phyloP scores from a whole-genome alignment of 2,888 invertebrate species.

The Sinotaia quadrata region DNA sequence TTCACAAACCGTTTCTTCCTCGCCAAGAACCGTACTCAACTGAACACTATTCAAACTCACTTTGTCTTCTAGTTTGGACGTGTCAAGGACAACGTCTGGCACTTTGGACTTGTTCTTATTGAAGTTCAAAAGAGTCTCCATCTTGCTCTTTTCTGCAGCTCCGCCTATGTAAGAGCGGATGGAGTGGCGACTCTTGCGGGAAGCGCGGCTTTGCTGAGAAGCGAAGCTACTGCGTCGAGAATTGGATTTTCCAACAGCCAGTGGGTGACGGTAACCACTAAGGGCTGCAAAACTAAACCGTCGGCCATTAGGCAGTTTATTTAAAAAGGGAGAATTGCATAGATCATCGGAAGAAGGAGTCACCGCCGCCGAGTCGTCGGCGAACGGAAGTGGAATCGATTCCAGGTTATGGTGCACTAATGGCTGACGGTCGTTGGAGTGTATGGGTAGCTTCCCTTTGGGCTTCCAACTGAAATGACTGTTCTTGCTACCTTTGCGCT shows the following conservation, averaged over 20 bases:
- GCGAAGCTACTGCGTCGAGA: conserved; percentile 57
- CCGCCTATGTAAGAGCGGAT: conserved; percentile 93
- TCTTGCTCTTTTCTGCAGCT: conserved; percentile 51
- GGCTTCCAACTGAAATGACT: conserved; percentile 78
- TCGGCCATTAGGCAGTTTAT: conserved; percentile 75
- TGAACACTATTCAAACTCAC: too few species aligned
- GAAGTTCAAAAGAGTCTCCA: conserved; percentile 53
- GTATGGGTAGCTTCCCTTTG: conserved; percentile 39
- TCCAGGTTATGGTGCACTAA: conserved; percentile 93
- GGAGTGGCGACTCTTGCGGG: conserved; percentile 76
- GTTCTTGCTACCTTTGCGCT: conserved; percentile 81
- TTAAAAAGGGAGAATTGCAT: conserved; percentile 59
- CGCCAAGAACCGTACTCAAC: too few species aligned
- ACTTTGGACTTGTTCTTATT: conserved; percentile 63
- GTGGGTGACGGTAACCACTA: conserved; percentile 73
- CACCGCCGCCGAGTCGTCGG: conserved; percentile 96
- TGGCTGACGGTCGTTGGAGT: conserved; percentile 87
- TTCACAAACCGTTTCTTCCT: too few species aligned
- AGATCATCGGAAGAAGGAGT: conserved; percentile 97
- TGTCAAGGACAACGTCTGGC: conserved; percentile 71
- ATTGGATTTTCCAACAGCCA: conserved; percentile 29
- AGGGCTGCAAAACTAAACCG: conserved; percentile 96
- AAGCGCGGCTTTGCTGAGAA: conserved; percentile 56
- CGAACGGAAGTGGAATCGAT: conserved; percentile 83
- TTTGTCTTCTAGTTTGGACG: conserved; percentile 64